Evolutionary conservation across 2,797 vertebrate species (phyloP).

Genomic region (Poeciliopsis gracilis): DNA sequence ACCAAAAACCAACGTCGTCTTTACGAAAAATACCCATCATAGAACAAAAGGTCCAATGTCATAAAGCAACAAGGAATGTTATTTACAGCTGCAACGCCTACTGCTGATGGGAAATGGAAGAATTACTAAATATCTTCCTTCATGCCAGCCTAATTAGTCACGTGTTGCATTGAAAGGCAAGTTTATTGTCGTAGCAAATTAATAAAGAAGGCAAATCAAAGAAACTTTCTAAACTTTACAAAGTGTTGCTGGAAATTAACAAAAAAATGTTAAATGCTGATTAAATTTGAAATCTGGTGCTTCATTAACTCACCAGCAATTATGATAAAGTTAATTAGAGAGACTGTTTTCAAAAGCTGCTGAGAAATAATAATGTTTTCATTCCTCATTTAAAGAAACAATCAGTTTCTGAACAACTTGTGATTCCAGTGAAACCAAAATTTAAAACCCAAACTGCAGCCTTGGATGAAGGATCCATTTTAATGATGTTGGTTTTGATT

Average conservation of each 20-base stretch:
- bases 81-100: fast-evolving
- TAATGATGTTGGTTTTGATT: too few species aligned
- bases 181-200: not conserved
- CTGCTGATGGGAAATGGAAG: not conserved
- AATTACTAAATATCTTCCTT: not conserved
- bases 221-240: too few species aligned
- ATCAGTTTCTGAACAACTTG: too few species aligned
- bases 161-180: not conserved
- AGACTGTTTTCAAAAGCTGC: too few species aligned
- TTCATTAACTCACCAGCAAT: not conserved
- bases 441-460: too few species aligned
- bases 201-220: too few species aligned
- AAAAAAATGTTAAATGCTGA: not conserved
- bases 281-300: not conserved
- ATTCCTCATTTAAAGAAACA: too few species aligned
- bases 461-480: too few species aligned
- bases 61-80: not conserved
- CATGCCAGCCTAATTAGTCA: not conserved
- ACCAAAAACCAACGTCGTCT: not conserved
- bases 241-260: not conserved
- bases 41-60: not conserved
- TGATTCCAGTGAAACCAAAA: too few species aligned
- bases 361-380: too few species aligned
- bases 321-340: not conserved
- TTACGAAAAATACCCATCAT: too few species aligned